Evolutionary conservation across 2,797 vertebrate species (phyloP).

Genomic region (Amphiprion clarkii): DNA sequence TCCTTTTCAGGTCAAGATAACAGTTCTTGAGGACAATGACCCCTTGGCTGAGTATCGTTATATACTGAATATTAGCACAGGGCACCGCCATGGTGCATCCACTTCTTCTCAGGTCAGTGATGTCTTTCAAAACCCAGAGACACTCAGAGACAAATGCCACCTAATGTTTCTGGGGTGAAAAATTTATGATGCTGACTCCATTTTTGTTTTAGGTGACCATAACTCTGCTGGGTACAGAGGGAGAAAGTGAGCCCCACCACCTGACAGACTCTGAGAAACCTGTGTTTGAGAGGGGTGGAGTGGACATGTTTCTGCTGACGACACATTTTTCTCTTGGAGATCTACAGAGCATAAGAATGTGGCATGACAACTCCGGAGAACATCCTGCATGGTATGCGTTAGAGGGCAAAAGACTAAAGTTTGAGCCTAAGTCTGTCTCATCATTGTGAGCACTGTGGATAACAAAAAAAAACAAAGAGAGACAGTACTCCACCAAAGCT

Average conservation of each 20-base stretch:
- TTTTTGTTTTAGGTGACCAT: constrained; percentile 88
- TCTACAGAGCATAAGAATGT: constrained; percentile 90
- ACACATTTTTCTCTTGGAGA: constrained; percentile 94
- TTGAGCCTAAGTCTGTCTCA: not conserved
- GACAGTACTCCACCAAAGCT: no score
- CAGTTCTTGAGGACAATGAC: constrained; percentile 93
- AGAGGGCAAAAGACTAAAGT: not conserved
- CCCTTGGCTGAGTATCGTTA: constrained; percentile 93
- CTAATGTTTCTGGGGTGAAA: not conserved
- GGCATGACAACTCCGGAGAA: constrained; percentile 95
- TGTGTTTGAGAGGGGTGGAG: constrained; percentile 92
- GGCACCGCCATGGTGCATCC: constrained; percentile 91
- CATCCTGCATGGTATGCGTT: constrained; percentile 89
- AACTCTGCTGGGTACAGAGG: constrained; percentile 89
- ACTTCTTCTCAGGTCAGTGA: constrained; percentile 92
- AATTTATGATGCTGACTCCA: not conserved
- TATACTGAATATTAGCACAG: constrained; percentile 91
- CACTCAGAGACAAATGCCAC: not conserved
- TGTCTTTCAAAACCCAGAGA: not conserved
- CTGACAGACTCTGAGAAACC: constrained; percentile 87
- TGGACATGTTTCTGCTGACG: constrained; percentile 92
- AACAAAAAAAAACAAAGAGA: no score
- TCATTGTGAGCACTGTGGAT: not conserved
- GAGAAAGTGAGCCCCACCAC: constrained; percentile 95
- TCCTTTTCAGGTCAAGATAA: constrained; percentile 90